Conservation (phyloP, 2,113 vertebrate genomes). For the Myrmecophaga tridactyla region DNA sequence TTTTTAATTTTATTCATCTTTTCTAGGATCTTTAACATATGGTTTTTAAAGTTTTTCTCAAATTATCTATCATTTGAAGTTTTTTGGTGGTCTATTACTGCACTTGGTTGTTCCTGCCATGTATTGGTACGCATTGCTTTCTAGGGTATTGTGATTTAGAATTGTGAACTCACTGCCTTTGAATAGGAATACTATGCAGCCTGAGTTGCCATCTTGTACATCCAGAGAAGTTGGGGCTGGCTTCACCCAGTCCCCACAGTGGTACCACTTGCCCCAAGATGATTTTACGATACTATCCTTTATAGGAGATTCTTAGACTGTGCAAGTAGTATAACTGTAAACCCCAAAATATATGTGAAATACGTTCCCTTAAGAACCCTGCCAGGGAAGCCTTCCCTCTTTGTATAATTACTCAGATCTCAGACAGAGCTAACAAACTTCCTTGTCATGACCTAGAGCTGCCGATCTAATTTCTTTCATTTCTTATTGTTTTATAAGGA, state of each 20-base stretch:
- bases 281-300: not conserved
- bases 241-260: not conserved
- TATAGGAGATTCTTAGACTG: not conserved
- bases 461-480: not conserved
- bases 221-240: not conserved
- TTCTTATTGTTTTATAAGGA: not conserved
- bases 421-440: not conserved
- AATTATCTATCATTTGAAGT: not conserved
- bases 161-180: not conserved
- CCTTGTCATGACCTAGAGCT: not conserved
- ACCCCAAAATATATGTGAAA: not conserved
- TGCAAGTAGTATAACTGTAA: not conserved
- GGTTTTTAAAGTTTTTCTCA: not conserved
- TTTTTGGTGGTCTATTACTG: not conserved
- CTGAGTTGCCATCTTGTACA: not conserved
- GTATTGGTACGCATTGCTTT: not conserved
- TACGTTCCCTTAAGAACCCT: not conserved
- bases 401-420: not conserved
- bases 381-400: not conserved
- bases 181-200: not conserved
- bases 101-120: not conserved
- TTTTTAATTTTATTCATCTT: not conserved
- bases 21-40: not conserved
- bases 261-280: not conserved
- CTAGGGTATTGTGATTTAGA: not conserved